Base-by-base conservation (phyloP, 2,113 vertebrate genomes). In the Salvelinus alpinus region DNA sequence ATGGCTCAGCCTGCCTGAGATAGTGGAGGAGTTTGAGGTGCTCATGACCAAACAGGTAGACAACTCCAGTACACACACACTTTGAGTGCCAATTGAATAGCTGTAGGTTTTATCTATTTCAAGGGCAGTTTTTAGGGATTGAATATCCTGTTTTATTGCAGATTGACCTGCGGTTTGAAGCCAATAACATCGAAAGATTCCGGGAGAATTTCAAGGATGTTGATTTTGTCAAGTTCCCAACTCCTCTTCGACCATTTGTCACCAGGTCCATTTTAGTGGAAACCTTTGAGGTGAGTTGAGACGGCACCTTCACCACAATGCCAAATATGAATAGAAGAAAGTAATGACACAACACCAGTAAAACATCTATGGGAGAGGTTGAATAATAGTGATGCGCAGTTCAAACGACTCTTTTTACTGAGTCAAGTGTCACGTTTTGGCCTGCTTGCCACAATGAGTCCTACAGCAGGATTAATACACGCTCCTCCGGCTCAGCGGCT, bases 1-100 rank as follows among this genome's bases (percentile, higher is more conserved):
- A 88, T 99, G 97, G 97, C 95, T 99, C 80, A 98, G 97, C 77
- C 86, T 98, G 80, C 94, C 90, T 1, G 97, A 97, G 86, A 85
- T 98, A 0, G 95, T 99, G 60, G 93, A 95, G 1, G 97, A 99
- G 87, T 99, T 99, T 92, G 96, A 98, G 91, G 96, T 96, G 87
- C 95, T 99, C 67, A 99, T 99, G 97, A 94, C 93, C 82, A 96
- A 95, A 85, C 97, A 99, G 95, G 97, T 98, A 72, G 11, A 6
- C 34, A 34, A 47, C 57, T 20, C 14, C 14, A 16, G 3, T 18
- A 54, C 62, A 54, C 13, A 54, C 13, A 5, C 5, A 62, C 18
- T 62, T n/a, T 18, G 4, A 57, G 54, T 57, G 6, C n/a, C 5
- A 22, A 62, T 62, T n/a, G 9, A 22, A 62, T 62, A 13, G 9